Percentiles rank a stretch among this genome's conserved stretches.
Conservation (phyloP, 1,140 invertebrate genomes). For the Drosophila funebris region DNA sequence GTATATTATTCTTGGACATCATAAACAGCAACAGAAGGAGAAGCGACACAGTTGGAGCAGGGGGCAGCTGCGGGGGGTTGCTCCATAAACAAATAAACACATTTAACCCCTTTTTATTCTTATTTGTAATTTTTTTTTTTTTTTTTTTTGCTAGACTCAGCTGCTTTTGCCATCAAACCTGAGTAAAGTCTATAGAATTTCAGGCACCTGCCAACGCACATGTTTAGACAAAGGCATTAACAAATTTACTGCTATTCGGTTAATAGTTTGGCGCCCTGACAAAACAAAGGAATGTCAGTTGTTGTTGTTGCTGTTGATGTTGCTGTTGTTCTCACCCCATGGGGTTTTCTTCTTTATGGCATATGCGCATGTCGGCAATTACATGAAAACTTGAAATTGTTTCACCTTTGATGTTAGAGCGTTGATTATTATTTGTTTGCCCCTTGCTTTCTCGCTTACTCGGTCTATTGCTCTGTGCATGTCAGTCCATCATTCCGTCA, state of each 20-base stretch:
- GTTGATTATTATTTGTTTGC: constrained; percentile 68
- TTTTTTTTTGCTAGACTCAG: constrained; percentile 28
- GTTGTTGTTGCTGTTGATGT: background rate
- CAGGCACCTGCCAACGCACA: constrained; percentile 70
- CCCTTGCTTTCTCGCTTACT: background rate
- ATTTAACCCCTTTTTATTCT: constrained; percentile 66
- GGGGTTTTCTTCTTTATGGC: constrained; percentile 25
- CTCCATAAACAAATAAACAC: constrained; percentile 81
- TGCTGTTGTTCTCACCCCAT: background rate
- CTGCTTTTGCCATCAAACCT: constrained; percentile 15
- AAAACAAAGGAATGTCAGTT: constrained; percentile 29
- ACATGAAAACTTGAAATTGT: constrained; percentile 67
- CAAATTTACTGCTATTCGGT: constrained; percentile 78
- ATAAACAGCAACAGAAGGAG: background rate
- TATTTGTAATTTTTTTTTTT: constrained; percentile 3
- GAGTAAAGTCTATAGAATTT: constrained; percentile 21
- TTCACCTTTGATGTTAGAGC: constrained; percentile 68
- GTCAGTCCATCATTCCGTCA: constrained; percentile 53
- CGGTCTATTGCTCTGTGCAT: constrained; percentile 43
- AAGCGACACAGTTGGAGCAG: background rate
- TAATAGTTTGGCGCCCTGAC: constrained; percentile 75
- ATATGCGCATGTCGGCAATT: constrained; percentile 64
- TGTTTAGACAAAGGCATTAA: constrained; percentile 78
- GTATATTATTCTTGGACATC: constrained; percentile 6
- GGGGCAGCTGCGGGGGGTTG: constrained; percentile 34